phyloP scores from a whole-genome alignment of 2,888 invertebrate species.

The Stegana nigrithorax region DNA sequence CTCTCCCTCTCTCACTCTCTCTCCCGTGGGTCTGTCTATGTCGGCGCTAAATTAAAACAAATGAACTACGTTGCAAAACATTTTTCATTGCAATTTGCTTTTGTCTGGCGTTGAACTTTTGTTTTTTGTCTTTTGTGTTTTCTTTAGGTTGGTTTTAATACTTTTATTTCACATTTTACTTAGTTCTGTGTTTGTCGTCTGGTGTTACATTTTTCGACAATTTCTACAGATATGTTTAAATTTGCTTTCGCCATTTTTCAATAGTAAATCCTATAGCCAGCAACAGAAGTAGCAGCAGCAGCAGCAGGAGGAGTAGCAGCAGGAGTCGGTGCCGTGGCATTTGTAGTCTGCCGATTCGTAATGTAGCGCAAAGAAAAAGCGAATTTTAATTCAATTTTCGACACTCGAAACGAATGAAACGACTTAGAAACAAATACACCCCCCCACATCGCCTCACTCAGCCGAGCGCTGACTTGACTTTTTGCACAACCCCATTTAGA shows the following conservation, averaged over 20 bases:
- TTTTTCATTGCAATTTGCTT: not conserved
- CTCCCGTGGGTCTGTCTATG: no score
- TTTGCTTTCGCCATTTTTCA: no score
- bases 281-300: no score
- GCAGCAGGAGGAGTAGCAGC: no score
- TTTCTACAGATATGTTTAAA: no score
- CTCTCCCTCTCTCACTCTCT: no score
- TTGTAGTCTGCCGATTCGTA: slow-evolving; percentile 34
- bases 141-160: no score
- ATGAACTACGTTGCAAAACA: not conserved
- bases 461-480: not conserved
- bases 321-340: no score
- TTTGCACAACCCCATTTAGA: slow-evolving; percentile 21
- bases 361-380: slow-evolving; percentile 34
- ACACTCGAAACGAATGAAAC: slow-evolving; percentile 23
- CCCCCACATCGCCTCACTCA: not conserved
- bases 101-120: not conserved
- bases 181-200: slow-evolving; percentile 40
- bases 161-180: slow-evolving; percentile 40
- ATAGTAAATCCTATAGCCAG: no score
- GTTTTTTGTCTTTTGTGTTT: no score
- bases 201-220: no score
- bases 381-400: slow-evolving; percentile 59
- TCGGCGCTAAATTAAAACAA: not conserved
- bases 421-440: not conserved